Percentiles rank a stretch among this genome's conserved stretches.
Conservation (phyloP, 2,113 vertebrate species). For the Clarias magur region DNA sequence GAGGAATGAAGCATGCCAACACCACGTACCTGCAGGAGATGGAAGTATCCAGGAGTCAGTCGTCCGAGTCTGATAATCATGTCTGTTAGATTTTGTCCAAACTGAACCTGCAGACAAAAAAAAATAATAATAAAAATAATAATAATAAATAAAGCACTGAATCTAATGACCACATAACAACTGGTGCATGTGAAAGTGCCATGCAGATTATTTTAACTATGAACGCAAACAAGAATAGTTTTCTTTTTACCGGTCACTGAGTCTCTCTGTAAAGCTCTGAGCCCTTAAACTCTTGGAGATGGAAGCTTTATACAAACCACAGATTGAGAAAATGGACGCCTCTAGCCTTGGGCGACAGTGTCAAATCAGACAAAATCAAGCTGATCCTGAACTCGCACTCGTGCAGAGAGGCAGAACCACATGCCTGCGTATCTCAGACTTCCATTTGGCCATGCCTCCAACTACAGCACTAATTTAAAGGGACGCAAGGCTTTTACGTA, state of each 20-base stretch:
- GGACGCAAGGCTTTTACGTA: slow-evolving; percentile 44
- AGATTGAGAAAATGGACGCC: slow-evolving; percentile 49
- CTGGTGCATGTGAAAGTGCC: not conserved
- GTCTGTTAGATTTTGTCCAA: slow-evolving; percentile 21
- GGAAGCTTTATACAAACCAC: slow-evolving; percentile 17
- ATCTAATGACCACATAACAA: not conserved
- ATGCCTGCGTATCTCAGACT: not conserved
- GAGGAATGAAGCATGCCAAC: not conserved
- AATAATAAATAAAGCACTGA: not conserved
- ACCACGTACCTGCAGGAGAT: slow-evolving; percentile 83
- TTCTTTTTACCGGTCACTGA: not conserved
- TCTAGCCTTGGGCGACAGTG: slow-evolving; percentile 48
- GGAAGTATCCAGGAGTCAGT: slow-evolving; percentile 91
- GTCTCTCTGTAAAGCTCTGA: not conserved
- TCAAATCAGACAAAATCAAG: slow-evolving; percentile 25
- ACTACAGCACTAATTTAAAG: slow-evolving; percentile 21
- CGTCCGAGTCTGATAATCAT: slow-evolving; percentile 89
- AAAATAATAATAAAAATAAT: not conserved
- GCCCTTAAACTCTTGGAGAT: not conserved
- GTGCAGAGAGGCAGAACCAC: not conserved
- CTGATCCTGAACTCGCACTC: not conserved
- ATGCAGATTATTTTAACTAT: not conserved
- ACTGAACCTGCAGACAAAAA: not conserved
- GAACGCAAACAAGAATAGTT: not conserved
- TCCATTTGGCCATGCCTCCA: slow-evolving; percentile 42